Conservation (phyloP, 2,888 invertebrate genomes). For the Drosophila subsilvestris region DNA sequence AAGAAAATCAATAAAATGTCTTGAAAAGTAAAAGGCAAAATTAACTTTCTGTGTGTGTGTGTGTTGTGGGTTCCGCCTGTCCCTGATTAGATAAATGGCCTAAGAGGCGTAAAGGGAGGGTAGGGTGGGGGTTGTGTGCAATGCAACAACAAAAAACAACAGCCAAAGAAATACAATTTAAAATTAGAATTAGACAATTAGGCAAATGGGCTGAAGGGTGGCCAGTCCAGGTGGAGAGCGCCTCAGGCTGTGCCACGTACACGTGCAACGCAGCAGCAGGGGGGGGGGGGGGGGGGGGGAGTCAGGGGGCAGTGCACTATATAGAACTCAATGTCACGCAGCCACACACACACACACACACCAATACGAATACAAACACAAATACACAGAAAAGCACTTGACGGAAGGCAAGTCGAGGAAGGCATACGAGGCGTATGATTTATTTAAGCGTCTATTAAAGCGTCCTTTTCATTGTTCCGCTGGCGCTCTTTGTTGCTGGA, state of each 20-base stretch:
- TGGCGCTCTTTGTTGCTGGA: conserved; percentile 11
- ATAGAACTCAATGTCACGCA: conserved; percentile 68
- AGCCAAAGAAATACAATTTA: conserved; percentile 67
- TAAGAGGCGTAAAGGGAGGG: not conserved
- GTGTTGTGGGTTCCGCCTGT: conserved; percentile 26
- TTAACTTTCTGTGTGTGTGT: conserved; percentile 40
- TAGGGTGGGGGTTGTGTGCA: not conserved
- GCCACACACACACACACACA: conserved; percentile 21
- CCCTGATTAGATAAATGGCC: conserved; percentile 70
- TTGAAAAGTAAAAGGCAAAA: conserved; percentile 57
- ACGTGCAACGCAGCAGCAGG: conserved; percentile 44
- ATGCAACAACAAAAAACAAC: conserved; percentile 24
- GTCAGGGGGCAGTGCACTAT: conserved; percentile 5
- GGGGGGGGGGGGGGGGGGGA: not conserved
- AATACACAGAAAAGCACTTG: conserved; percentile 17
- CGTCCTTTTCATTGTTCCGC: conserved; percentile 52
- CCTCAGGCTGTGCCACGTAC: not conserved
- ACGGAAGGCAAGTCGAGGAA: conserved; percentile 22
- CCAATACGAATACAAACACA: conserved; percentile 1
- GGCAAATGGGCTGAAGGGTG: conserved; percentile 57
- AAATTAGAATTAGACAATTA: conserved; percentile 72
- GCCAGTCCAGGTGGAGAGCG: conserved; percentile 20
- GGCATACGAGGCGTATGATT: conserved; percentile 70
- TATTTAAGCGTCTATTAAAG: conserved; percentile 75
- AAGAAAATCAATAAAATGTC: conserved; percentile 68